phyloP scores from a whole-genome alignment of 2,797 vertebrate genomes.

The Decapterus maruadsi region DNA sequence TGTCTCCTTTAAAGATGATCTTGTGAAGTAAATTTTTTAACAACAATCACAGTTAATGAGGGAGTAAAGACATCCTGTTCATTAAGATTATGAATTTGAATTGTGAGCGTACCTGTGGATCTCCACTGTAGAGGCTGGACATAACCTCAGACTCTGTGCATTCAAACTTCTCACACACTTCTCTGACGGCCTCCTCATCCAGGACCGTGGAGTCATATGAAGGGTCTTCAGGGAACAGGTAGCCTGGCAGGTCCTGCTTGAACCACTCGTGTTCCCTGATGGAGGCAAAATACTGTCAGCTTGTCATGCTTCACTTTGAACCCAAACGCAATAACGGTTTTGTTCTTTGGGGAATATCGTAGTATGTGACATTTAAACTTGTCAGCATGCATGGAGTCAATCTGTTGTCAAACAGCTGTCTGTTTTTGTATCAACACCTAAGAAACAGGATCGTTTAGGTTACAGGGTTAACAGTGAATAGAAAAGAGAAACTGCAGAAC shows the following conservation, averaged over 20 bases:
- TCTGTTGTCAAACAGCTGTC: neutral
- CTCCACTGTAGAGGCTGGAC: conserved; percentile 95
- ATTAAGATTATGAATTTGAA: neutral
- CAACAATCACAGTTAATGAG: neutral
- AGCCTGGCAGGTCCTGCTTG: conserved; percentile 95
- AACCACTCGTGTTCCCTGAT: conserved; percentile 96
- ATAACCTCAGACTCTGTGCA: conserved; percentile 94
- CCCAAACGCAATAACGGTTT: neutral
- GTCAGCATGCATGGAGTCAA: neutral
- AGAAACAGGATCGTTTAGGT: neutral
- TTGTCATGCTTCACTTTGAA: neutral
- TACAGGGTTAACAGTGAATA: neutral
- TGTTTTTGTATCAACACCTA: conserved; percentile 15
- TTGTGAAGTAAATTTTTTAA: neutral
- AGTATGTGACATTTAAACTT: conserved; percentile 5
- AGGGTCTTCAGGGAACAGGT: conserved; percentile 97
- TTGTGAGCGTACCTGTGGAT: conserved; percentile 88
- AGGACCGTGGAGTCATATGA: conserved; percentile 94
- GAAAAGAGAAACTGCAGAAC: neutral
- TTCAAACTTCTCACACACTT: conserved; percentile 99
- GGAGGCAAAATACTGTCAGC: neutral
- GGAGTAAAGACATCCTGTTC: neutral
- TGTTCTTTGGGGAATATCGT: neutral
- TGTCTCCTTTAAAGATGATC: too few relatives aligned
- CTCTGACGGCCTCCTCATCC: conserved; percentile 95